phyloP scores from a whole-genome alignment of 1,140 invertebrate genomes.

The Anastatus disparis region DNA sequence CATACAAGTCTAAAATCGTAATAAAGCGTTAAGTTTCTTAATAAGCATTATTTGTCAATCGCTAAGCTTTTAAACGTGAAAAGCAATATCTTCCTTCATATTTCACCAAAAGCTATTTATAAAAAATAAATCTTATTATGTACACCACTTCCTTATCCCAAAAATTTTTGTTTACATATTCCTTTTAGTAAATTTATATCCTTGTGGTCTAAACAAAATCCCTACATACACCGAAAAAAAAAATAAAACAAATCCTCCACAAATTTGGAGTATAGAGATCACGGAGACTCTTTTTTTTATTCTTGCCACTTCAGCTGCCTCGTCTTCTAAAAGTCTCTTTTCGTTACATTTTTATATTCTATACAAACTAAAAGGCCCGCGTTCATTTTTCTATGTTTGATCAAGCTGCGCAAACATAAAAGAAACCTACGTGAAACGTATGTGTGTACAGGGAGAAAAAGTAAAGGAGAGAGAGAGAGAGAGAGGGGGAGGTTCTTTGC shows the following conservation, averaged over 20 bases:
- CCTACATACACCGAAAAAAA: too few species aligned
- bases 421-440: conserved; percentile 30
- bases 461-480: too few species aligned
- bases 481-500: too few species aligned
- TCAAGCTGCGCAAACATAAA: conserved; percentile 65
- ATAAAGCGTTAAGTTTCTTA: background rate
- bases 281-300: background rate
- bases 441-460: too few species aligned
- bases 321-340: too few species aligned
- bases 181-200: conserved; percentile 4
- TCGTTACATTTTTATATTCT: too few species aligned
- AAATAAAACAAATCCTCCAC: background rate
- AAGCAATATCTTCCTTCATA: background rate
- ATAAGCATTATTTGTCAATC: conserved; percentile 1
- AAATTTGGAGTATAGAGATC: background rate
- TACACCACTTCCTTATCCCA: too few species aligned
- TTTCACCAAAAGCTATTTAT: background rate
- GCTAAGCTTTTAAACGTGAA: conserved; percentile 21
- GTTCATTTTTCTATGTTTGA: conserved; percentile 54
- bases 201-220: background rate
- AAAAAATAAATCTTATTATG: too few species aligned
- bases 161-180: background rate
- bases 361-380: conserved; percentile 65
- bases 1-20: too few species aligned
- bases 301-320: conserved; percentile 43